Evolutionary conservation across 2,797 vertebrate species (phyloP), one percentile per base, ranked within the genome.

Genomic region (Pogonophryne albipinna): DNA sequence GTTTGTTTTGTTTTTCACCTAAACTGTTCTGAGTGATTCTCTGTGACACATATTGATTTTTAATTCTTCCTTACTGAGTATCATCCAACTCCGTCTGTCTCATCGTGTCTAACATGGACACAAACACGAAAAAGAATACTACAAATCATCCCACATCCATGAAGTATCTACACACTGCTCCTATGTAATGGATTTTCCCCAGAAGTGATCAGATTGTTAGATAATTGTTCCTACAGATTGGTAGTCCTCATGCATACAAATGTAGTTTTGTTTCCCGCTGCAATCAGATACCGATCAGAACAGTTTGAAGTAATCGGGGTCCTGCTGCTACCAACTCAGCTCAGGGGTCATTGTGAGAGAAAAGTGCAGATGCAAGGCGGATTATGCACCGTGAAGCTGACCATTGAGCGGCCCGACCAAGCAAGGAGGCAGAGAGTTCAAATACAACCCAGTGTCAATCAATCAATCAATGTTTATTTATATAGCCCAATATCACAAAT

Each of bases 1-100:
- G 49, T 74, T 85, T 77, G 66, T 84, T 89, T 82, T 85, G 66
- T 85, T 86, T 85, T 79, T 52, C 74, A 45, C 63, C 76, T 82
- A 78, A 88, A 88, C 87, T 83, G 74, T 78, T 83, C 45, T 65
- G 82, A 87, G 83, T 80, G 82, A 85, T 90, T 87, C 79, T 85
- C 70, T 63, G 75, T 78, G 74, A 79, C 82, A 83, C 15, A 0
- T 82, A 89, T 89, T 85, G 87, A 87, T 89, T 90, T 85, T 82
- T 80, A 85, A 86, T 87, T 84, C 68, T 6, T 31, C 64, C 68
- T 50, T 12, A 46, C 74, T 60, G 61, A 61, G 57, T 50, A 69
- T 73, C 82, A 76, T 79, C 68, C 70, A 75, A 44, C 56, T 74
- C 74, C 52, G 52, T 38, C 67, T 62, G 31, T 70, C 20, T 70